Percentiles rank a stretch among this genome's conserved stretches.
Conservation (phyloP, 2,797 vertebrate species). For the Siniperca scherzeri region DNA sequence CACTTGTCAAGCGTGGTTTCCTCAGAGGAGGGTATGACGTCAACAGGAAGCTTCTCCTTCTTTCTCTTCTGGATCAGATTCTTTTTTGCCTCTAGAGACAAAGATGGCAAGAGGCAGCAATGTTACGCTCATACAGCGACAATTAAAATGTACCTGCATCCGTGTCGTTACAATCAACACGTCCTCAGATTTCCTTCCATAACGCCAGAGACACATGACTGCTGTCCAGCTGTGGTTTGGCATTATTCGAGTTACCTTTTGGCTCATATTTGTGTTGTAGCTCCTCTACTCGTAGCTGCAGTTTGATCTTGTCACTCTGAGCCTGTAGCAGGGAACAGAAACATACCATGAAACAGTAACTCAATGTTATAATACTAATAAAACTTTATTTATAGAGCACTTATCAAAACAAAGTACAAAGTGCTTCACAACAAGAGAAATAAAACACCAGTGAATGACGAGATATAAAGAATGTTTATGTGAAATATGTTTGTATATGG, state of each 20-base stretch:
- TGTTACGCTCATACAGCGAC: not conserved
- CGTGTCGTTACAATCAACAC: not conserved
- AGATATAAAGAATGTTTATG: too few species aligned
- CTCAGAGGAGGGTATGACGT: slow-evolving; percentile 19
- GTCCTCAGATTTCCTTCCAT: not conserved
- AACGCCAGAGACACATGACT: rapidly evolving
- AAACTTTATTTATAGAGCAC: too few species aligned
- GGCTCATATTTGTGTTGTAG: slow-evolving; percentile 94
- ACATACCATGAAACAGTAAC: not conserved
- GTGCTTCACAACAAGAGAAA: too few species aligned
- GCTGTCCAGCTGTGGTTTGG: rapidly evolving
- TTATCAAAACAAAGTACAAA: too few species aligned
- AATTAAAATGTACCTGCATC: not conserved
- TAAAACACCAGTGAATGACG: too few species aligned
- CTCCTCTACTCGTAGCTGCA: slow-evolving; percentile 91
- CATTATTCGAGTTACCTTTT: slow-evolving; percentile 84
- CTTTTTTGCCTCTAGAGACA: slow-evolving; percentile 83
- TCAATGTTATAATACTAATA: too few species aligned
- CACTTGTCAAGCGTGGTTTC: not conserved
- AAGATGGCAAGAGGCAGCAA: not conserved
- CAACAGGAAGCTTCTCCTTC: slow-evolving; percentile 89
- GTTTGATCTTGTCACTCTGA: slow-evolving; percentile 92
- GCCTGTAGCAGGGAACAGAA: slow-evolving; percentile 43
- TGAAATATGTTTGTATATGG: not conserved
- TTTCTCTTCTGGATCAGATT: slow-evolving; percentile 81